Base-by-base conservation (phyloP, 2,797 vertebrate species). In the Agapornis canus region DNA sequence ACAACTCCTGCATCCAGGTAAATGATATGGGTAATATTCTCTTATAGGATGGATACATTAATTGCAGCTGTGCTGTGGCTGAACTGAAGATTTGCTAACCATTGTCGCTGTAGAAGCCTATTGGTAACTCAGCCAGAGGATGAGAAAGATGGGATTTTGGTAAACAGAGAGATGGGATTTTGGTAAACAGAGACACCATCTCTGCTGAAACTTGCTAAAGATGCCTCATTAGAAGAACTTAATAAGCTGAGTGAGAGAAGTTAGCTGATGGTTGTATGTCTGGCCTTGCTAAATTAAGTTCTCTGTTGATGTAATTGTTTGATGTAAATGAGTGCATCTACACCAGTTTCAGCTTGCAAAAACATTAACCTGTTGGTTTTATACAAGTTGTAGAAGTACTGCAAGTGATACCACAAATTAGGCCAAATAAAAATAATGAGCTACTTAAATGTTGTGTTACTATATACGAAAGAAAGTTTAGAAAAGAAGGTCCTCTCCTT, bases 371-470 rank as follows among this genome's bases (percentile, higher is more conserved):
- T 82, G 42, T 87, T 88, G 52, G 29, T 65, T 97, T 97, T 94
- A 80, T 94, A 89, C n/a, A 65, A 86, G 49, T 94, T 91, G 95
- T 96, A 91, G 94, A 95, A 95, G 94, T 93, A 89, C 89, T 92
- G 87, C 82, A 96, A 97, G 84, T 95, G 92, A 97, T 90, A 94
- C 49, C 86, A 90, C 89, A 97, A 96, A 97, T 95, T 89, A 97
- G 96, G 96, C 79, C 95, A 97, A 97, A 96, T 89, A 96, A 95
- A 92, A 97, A 95, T 96, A 97, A 97, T 89, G 85, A 96, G 93
- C 83, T 43, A 64, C 82, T 90, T 84, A 84, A 90, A 95, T 90
- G 88, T 88, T 96, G 84, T 85, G 80, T 93, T 96, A 95, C 95
- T 96, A 92, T 95, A 95, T 95, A 94, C 79, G 90, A 94, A 90